Evolutionary conservation across 2,797 vertebrate genomes (phyloP).

Genomic region (Pempheris klunzingeri): DNA sequence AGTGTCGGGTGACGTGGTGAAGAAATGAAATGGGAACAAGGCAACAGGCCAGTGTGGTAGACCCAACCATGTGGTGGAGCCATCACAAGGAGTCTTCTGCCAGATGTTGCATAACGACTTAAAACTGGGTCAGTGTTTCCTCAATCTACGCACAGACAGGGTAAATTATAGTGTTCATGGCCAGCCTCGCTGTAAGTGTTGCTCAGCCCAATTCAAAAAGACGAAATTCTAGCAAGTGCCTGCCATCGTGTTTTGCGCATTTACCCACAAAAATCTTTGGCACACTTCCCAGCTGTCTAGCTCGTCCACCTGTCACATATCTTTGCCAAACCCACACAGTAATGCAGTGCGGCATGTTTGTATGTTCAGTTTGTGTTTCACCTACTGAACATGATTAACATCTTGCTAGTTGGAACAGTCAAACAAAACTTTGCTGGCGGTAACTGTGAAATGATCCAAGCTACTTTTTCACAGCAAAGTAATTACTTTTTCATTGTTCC

Average conservation of each 20-base stretch:
- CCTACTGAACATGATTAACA: not conserved
- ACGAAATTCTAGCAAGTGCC: slow-evolving; percentile 21
- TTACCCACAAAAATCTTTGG: slow-evolving; percentile 30
- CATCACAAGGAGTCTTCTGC: slow-evolving; percentile 59
- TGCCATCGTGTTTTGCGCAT: not conserved
- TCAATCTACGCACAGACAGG: slow-evolving; percentile 32
- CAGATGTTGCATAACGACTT: slow-evolving; percentile 77
- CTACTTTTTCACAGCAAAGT: slow-evolving; percentile 13
- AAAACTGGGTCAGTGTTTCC: slow-evolving; percentile 71
- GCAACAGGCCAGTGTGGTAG: slow-evolving; percentile 18
- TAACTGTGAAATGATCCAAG: not conserved
- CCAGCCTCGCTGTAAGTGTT: slow-evolving; percentile 29
- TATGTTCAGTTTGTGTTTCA: not conserved
- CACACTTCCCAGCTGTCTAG: not conserved
- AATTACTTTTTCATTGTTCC: slow-evolving; percentile 46
- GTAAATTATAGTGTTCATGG: slow-evolving; percentile 43
- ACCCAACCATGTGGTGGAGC: slow-evolving; percentile 53
- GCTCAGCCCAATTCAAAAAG: slow-evolving; percentile 23
- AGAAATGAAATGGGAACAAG: slow-evolving; percentile 5
- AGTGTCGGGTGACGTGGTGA: not conserved
- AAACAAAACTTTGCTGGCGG: not conserved
- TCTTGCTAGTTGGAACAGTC: not conserved
- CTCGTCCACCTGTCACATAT: slow-evolving; percentile 11
- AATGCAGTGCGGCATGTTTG: not conserved
- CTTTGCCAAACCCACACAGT: slow-evolving; percentile 8